These are phyloP conservation scores for Crotalus tigris DNA, from an alignment of 2,113 vertebrate genomes.

Conservation along the genomic window DNA sequence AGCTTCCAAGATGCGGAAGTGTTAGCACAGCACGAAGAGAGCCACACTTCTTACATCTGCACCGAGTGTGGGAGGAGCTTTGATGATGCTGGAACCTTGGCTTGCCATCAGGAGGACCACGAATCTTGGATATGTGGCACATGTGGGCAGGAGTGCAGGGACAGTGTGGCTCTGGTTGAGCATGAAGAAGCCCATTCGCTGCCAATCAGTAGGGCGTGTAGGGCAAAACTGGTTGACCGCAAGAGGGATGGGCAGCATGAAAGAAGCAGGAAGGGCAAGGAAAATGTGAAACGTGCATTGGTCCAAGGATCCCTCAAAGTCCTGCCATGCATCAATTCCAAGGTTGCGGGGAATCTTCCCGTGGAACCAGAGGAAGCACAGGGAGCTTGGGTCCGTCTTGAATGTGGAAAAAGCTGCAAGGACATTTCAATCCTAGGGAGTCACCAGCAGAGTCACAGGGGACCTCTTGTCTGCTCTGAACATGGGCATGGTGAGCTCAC, in stretches of 20 bases:
- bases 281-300: background rate
- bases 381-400: background rate
- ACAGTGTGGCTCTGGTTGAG: background rate
- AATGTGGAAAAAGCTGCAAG: background rate
- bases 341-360: fast-evolving
- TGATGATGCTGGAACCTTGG: background rate
- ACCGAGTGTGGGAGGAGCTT: background rate
- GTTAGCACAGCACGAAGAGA: background rate
- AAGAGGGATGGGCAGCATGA: background rate
- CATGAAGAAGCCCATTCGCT: background rate
- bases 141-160: background rate
- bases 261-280: background rate
- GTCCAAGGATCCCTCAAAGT: background rate
- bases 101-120: background rate
- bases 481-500: background rate
- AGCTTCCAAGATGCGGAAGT: background rate
- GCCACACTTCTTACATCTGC: constrained; percentile 14
- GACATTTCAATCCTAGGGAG: background rate
- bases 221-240: background rate
- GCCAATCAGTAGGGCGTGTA: background rate
- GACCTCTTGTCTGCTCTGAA: background rate
- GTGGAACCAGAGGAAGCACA: background rate
- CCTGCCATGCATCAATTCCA: background rate
- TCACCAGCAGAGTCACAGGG: background rate
- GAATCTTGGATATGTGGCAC: constrained; percentile 9